Percentiles rank a stretch among this genome's conserved stretches.
These are phyloP conservation scores for Brachyalestes nurse DNA, from an alignment of 2,797 vertebrate species.

Conservation along the genomic window DNA sequence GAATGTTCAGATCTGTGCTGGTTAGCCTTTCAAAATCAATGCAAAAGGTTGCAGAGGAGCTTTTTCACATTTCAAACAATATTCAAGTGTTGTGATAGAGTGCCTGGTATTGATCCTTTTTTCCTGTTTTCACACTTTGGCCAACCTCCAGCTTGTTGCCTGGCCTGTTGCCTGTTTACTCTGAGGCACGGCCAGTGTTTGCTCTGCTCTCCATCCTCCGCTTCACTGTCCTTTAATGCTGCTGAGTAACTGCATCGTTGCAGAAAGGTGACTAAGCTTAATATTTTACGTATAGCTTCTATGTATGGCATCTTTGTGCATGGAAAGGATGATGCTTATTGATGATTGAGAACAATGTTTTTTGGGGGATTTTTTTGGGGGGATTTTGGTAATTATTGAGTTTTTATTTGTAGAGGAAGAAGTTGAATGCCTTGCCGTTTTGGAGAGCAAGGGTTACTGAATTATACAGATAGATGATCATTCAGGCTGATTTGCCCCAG, in stretches of 20 bases:
- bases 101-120: constrained; percentile 53
- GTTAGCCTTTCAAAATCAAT: constrained; percentile 52
- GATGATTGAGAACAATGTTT: too few relatives aligned
- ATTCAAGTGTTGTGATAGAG: constrained; percentile 51
- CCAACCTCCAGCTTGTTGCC: constrained; percentile 38
- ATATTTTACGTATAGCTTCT: neutral
- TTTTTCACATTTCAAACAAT: constrained; percentile 43
- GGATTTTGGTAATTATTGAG: neutral
- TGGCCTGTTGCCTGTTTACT: constrained; percentile 50
- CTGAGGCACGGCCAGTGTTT: constrained; percentile 46
- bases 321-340: neutral
- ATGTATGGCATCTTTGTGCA: neutral
- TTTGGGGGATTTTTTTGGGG: neutral
- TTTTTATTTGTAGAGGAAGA: neutral
- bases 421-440: constrained; percentile 6
- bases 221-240: constrained; percentile 25
- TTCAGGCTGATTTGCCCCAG: neutral
- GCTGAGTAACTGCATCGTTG: constrained; percentile 31
- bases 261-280: neutral
- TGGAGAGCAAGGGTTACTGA: constrained; percentile 27
- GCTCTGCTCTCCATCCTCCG: constrained; percentile 47
- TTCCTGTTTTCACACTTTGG: constrained; percentile 40
- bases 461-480: constrained; percentile 24
- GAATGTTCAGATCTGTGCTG: constrained; percentile 16
- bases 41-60: constrained; percentile 27